A percentile compares a stretch with the other conserved stretches of the same genome.
phyloP scores from a whole-genome alignment of 2,113 vertebrate genomes.

The Dinomys branickii region DNA sequence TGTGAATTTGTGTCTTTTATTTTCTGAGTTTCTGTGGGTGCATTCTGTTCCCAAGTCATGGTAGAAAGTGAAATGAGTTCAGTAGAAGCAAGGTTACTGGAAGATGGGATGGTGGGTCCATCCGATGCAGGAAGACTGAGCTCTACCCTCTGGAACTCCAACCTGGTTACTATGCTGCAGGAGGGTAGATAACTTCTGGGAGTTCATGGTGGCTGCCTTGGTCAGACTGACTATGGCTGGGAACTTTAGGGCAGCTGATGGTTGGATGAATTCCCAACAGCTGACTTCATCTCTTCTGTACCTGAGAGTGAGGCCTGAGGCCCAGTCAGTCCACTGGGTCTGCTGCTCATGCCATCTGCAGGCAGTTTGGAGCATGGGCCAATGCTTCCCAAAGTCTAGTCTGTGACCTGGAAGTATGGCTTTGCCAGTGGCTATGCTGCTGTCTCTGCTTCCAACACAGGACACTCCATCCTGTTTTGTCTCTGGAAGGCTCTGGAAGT shows the following conservation, averaged over 20 bases:
- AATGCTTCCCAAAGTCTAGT: not conserved
- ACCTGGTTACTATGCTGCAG: not conserved
- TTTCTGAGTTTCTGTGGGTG: not conserved
- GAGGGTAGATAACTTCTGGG: not conserved
- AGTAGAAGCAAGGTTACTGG: not conserved
- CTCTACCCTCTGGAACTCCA: not conserved
- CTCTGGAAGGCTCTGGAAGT: too few species aligned
- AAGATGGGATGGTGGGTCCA: not conserved
- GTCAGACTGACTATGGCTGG: not conserved
- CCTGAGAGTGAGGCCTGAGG: not conserved
- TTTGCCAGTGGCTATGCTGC: not conserved
- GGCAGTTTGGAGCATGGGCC: not conserved
- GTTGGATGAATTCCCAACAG: not conserved
- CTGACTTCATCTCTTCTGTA: not conserved
- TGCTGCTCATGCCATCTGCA: not conserved
- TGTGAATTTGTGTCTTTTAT: not conserved
- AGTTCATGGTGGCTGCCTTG: not conserved
- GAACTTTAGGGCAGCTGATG: not conserved
- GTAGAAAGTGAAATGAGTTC: not conserved
- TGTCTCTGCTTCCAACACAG: not conserved
- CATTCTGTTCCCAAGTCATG: not conserved
- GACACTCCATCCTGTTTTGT: not conserved
- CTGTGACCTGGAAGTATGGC: not conserved
- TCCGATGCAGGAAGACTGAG: not conserved
- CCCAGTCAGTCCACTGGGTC: not conserved